Conservation (phyloP, 2,888 invertebrate species). For the Leptogaster cylindrica region DNA sequence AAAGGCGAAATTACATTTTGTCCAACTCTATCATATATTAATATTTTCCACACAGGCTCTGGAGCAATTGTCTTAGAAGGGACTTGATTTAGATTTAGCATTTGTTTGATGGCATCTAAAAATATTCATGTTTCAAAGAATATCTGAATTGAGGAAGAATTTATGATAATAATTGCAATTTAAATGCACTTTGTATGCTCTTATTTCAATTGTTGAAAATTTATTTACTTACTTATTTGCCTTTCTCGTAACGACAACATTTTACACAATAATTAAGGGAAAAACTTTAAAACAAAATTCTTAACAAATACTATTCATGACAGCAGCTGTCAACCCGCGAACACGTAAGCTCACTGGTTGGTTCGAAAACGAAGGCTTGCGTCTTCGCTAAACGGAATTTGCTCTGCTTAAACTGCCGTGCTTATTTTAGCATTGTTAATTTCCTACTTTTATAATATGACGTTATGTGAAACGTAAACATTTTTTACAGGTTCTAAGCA, state of each 20-base stretch:
- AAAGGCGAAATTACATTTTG: constrained; percentile 98
- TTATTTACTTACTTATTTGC: constrained; percentile 69
- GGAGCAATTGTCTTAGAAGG: constrained; percentile 76
- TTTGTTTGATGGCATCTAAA: constrained; percentile 89
- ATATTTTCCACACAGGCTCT: constrained; percentile 95
- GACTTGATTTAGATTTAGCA: constrained; percentile 91
- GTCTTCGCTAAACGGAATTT: no score
- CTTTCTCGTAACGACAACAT: constrained; percentile 75
- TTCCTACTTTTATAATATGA: no score
- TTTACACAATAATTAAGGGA: constrained; percentile 48
- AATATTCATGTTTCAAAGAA: no score
- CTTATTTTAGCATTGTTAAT: no score
- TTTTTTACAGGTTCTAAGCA: no score
- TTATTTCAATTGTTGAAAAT: no score
- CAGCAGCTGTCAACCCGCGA: not conserved
- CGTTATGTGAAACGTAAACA: no score
- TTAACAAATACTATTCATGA: constrained; percentile 8
- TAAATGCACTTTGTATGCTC: no score
- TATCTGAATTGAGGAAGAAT: no score
- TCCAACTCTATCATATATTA: constrained; percentile 94
- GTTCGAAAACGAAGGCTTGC: not conserved
- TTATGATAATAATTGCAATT: no score
- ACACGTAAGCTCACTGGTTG: constrained; percentile 14
- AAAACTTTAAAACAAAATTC: not conserved
- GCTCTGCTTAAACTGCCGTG: no score